Conservation (phyloP, 2,888 invertebrate genomes). For the Amphipoea lucens region DNA sequence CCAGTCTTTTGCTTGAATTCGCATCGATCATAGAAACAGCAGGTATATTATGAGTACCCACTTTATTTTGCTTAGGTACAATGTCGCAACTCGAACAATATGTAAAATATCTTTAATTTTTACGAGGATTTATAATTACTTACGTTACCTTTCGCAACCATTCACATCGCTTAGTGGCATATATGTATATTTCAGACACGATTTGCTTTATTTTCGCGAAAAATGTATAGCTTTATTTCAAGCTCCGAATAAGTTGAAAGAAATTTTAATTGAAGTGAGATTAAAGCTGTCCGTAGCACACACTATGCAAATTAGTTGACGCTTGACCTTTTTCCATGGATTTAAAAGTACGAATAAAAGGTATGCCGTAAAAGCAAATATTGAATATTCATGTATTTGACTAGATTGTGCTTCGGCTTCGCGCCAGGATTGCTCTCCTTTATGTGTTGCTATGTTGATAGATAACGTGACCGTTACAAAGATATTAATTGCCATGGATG, state of each 20-base stretch:
- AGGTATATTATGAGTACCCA: too few relatives aligned
- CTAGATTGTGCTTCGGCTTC: slow-evolving; percentile 43
- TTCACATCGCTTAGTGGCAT: not conserved
- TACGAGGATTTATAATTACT: too few relatives aligned
- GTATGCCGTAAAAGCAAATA: slow-evolving; percentile 58
- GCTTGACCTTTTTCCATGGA: slow-evolving; percentile 57
- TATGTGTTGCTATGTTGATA: slow-evolving; percentile 22
- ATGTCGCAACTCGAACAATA: too few relatives aligned
- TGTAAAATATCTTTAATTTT: too few relatives aligned
- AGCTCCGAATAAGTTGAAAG: slow-evolving; percentile 47
- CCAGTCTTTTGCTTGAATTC: not conserved
- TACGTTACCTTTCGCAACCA: not conserved
- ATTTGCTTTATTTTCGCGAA: slow-evolving; percentile 38
- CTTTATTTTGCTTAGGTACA: too few relatives aligned
- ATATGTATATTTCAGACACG: slow-evolving; percentile 9
- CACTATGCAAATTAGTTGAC: slow-evolving; percentile 63
- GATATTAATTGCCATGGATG: slow-evolving; percentile 9
- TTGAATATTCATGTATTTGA: slow-evolving; percentile 59
- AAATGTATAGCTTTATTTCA: slow-evolving; percentile 44
- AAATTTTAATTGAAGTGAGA: slow-evolving; percentile 61
- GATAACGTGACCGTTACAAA: slow-evolving; percentile 22
- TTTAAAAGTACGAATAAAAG: slow-evolving; percentile 59
- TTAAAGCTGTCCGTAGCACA: slow-evolving; percentile 64
- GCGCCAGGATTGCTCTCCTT: slow-evolving; percentile 14
- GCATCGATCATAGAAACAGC: slow-evolving; percentile 1